Percentiles rank a stretch among this genome's conserved stretches.
phyloP scores from a whole-genome alignment of 1,140 invertebrate genomes.

The Andricus grossulariae region DNA sequence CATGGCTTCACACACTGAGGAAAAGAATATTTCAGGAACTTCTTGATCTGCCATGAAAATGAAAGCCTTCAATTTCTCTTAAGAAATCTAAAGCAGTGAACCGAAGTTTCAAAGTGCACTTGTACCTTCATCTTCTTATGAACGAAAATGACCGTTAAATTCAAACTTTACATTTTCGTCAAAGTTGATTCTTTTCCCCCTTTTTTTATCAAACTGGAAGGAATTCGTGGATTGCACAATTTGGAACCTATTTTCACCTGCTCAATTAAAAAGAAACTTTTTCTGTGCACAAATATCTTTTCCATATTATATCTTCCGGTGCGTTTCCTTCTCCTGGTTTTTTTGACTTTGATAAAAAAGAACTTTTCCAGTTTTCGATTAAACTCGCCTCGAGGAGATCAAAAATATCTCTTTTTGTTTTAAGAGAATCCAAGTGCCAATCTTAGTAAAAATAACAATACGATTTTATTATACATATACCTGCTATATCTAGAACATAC shows the following conservation, averaged over 20 bases:
- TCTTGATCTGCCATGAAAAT: too few species aligned
- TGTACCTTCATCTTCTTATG: too few species aligned
- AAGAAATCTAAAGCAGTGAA: too few species aligned
- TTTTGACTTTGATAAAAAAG: not conserved
- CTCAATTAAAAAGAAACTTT: not conserved
- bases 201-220: not conserved
- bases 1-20: too few species aligned
- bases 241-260: not conserved
- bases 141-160: not conserved
- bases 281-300: not conserved
- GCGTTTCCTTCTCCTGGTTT: not conserved
- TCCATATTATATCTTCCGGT: constrained; percentile 8
- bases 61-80: too few species aligned
- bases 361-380: not conserved
- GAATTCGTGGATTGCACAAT: not conserved
- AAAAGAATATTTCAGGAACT: too few species aligned
- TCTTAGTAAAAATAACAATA: constrained; percentile 60
- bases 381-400: not conserved
- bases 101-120: too few species aligned
- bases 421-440: constrained; percentile 61
- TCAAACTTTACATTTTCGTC: not conserved
- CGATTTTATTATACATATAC: constrained; percentile 47
- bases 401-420: constrained; percentile 4
- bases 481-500: constrained; percentile 20
- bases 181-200: not conserved